Evolutionary conservation across 2,888 invertebrate genomes (phyloP).

Genomic region (Dione vanillae): DNA sequence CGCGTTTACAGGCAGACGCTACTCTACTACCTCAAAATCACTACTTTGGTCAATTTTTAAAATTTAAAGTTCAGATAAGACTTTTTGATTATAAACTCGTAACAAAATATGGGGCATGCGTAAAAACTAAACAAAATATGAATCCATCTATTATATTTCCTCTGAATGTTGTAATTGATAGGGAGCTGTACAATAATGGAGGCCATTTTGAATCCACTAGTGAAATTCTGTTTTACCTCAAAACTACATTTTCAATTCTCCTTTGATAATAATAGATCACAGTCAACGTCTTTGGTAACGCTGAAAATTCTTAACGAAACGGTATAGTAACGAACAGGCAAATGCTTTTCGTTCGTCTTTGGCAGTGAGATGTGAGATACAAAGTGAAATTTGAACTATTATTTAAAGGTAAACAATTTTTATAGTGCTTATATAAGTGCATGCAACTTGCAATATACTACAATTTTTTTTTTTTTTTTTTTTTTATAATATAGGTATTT

Average conservation of each 20-base stretch:
- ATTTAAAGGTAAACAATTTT: too few relatives aligned
- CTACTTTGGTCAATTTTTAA: too few relatives aligned
- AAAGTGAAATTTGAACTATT: not conserved
- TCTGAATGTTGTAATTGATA: not conserved
- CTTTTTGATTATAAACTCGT: too few relatives aligned
- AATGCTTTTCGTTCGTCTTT: not conserved
- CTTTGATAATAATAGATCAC: not conserved
- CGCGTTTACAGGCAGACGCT: too few relatives aligned
- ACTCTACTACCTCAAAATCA: too few relatives aligned
- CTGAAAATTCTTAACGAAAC: not conserved
- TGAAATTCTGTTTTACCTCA: conserved; percentile 1
- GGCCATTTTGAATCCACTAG: not conserved
- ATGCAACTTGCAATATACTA: too few relatives aligned
- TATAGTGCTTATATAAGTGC: too few relatives aligned
- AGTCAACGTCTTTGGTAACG: conserved; percentile 11
- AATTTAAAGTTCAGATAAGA: too few relatives aligned
- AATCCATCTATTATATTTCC: not conserved
- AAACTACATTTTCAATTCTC: conserved; percentile 8
- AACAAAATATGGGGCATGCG: not conserved
- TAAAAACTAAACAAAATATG: not conserved
- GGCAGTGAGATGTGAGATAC: not conserved
- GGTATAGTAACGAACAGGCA: not conserved
- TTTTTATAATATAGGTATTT: too few relatives aligned
- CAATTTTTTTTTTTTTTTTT: too few relatives aligned
- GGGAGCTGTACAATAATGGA: not conserved